phyloP scores from a whole-genome alignment of 92 coral and sea anemone genomes.

The Porites rus region DNA sequence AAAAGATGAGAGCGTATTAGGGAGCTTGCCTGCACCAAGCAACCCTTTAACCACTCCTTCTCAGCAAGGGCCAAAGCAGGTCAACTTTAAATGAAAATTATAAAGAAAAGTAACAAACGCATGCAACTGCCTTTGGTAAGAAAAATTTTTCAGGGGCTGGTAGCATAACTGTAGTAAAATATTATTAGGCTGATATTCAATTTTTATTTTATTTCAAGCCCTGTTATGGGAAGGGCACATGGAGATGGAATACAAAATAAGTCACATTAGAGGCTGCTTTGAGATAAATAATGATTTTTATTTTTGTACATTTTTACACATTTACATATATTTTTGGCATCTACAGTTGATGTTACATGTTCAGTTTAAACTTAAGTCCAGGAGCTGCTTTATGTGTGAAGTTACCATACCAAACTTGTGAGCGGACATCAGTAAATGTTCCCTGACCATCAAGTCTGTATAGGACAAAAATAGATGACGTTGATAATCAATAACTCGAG shows the following conservation, averaged over 20 bases:
- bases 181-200: too few species aligned
- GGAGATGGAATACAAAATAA: not conserved
- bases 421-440: slow-evolving; percentile 87
- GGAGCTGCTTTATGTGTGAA: slow-evolving; percentile 94
- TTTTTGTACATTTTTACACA: slow-evolving; percentile 1
- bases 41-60: too few species aligned
- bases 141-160: too few species aligned
- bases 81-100: too few species aligned
- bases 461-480: not conserved
- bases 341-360: slow-evolving; percentile 49
- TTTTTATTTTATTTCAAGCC: too few species aligned
- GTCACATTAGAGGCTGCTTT: not conserved
- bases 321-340: not conserved
- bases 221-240: too few species aligned
- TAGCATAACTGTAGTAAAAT: too few species aligned
- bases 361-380: slow-evolving; percentile 88
- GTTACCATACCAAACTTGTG: slow-evolving; percentile 93
- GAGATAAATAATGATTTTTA: not conserved
- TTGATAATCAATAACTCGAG: not conserved
- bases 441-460: slow-evolving; percentile 87
- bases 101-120: too few species aligned
- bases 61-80: too few species aligned
- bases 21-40: too few species aligned
- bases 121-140: too few species aligned
- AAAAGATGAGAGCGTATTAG: too few species aligned